A percentile compares a stretch with the other conserved stretches of the same genome.
These are phyloP conservation scores for Chorisops tibialis DNA, from an alignment of 2,888 invertebrate genomes.

Conservation along the genomic window DNA sequence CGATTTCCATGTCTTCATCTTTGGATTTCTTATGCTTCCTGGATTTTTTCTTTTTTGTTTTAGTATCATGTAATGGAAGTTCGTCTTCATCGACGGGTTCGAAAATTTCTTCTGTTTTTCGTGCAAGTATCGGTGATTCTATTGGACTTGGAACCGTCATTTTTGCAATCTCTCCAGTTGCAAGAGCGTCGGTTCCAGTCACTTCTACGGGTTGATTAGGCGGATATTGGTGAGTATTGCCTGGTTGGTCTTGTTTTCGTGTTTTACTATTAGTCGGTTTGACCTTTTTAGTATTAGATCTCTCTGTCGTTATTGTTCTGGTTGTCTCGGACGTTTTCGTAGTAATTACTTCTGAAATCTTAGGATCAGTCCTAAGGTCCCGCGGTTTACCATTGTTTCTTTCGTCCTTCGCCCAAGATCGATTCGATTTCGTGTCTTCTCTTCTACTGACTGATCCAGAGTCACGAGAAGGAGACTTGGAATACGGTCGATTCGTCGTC, in stretches of 20 bases:
- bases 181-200: constrained; percentile 35
- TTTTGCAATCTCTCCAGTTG: constrained; percentile 35
- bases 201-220: constrained; percentile 38
- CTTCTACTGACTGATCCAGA: constrained; percentile 38
- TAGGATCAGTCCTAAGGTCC: constrained; percentile 17
- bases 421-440: constrained; percentile 36
- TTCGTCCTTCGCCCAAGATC: constrained; percentile 20
- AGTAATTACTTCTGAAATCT: constrained; percentile 17
- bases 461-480: constrained; percentile 44
- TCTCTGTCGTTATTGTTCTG: constrained; percentile 35
- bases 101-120: constrained; percentile 45
- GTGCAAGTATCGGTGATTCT: constrained; percentile 48
- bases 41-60: constrained; percentile 42
- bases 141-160: constrained; percentile 23
- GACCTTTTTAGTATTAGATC: constrained; percentile 26
- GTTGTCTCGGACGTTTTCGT: constrained; percentile 27
- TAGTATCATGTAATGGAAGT: constrained; percentile 31
- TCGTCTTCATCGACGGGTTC: constrained; percentile 44
- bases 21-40: constrained; percentile 35
- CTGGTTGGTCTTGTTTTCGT: constrained; percentile 34
- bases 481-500: constrained; percentile 18
- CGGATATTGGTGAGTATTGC: constrained; percentile 29
- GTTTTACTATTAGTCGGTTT: constrained; percentile 36
- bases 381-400: constrained; percentile 14
- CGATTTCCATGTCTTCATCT: constrained; percentile 21